Percentiles rank a stretch among this genome's conserved stretches.
Conservation (phyloP, 2,888 invertebrate species). For the Calameuta idolon region DNA sequence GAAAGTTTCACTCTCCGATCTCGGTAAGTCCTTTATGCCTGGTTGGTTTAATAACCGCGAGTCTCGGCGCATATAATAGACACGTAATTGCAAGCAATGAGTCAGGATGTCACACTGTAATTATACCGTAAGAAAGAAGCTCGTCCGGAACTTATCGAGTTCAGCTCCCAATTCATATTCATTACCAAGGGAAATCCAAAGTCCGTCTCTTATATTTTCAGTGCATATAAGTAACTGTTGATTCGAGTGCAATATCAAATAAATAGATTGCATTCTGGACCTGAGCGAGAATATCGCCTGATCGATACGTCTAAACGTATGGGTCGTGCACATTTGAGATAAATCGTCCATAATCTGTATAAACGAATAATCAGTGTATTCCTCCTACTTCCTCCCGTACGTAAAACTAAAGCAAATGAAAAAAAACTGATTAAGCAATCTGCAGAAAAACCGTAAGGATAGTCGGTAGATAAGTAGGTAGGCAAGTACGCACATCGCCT, state of each 20-base stretch:
- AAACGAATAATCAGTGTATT: not conserved
- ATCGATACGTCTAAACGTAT: not conserved
- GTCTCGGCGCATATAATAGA: not conserved
- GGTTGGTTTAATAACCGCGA: not conserved
- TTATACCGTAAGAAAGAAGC: not conserved
- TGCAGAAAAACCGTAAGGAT: not conserved
- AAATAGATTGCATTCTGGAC: not conserved
- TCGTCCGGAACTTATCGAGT: not conserved
- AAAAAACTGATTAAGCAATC: not conserved
- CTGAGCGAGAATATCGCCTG: not conserved
- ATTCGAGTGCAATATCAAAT: not conserved
- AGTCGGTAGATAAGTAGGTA: not conserved
- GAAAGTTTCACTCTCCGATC: conserved; percentile 83
- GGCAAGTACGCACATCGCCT: not conserved
- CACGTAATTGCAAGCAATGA: not conserved
- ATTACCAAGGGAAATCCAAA: not conserved
- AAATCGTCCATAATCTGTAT: not conserved
- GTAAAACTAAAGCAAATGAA: not conserved
- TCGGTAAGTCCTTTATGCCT: conserved; percentile 72
- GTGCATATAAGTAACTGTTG: not conserved
- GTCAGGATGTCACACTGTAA: not conserved
- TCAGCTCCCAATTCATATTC: not conserved
- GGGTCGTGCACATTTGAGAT: not conserved
- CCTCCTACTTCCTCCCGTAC: not conserved
- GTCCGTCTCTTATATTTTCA: not conserved